These are phyloP conservation scores for Antechinus stuartii DNA, from an alignment of 2,113 vertebrate species.

Conservation along the genomic window DNA sequence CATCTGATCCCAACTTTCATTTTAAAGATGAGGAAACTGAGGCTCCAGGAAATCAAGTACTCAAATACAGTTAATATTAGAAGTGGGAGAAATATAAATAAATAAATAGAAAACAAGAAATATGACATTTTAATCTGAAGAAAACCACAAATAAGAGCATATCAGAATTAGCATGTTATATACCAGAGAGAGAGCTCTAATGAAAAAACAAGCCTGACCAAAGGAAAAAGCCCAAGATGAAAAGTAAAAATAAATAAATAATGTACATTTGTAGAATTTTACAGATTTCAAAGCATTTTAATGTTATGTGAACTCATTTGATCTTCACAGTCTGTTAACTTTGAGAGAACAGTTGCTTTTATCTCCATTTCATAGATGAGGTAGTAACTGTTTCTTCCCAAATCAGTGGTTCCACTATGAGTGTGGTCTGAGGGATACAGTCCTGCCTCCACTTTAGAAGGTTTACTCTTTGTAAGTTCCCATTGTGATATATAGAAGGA, in stretches of 20 bases:
- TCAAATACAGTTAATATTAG: background rate
- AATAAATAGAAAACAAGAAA: background rate
- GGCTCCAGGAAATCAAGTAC: slow-evolving; percentile 3
- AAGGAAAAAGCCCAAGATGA: background rate
- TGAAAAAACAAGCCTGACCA: background rate
- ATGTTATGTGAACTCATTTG: background rate
- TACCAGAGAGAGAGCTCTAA: background rate
- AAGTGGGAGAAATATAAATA: background rate
- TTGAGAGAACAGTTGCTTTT: background rate
- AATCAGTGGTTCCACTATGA: background rate
- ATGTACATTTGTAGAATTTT: background rate
- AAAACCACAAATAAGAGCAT: background rate
- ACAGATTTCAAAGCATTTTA: background rate
- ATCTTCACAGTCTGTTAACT: background rate
- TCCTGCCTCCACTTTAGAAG: fast-evolving
- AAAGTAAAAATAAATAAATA: background rate
- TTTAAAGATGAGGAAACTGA: slow-evolving; percentile 35
- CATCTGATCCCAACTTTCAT: background rate
- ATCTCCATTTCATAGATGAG: background rate
- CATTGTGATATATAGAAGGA: fast-evolving
- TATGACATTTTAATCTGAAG: background rate
- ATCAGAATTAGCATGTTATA: background rate
- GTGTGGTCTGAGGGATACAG: background rate
- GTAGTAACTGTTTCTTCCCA: background rate
- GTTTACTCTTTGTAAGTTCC: background rate